phyloP scores from a whole-genome alignment of 2,113 vertebrate genomes.

The Percopsis transmontana region DNA sequence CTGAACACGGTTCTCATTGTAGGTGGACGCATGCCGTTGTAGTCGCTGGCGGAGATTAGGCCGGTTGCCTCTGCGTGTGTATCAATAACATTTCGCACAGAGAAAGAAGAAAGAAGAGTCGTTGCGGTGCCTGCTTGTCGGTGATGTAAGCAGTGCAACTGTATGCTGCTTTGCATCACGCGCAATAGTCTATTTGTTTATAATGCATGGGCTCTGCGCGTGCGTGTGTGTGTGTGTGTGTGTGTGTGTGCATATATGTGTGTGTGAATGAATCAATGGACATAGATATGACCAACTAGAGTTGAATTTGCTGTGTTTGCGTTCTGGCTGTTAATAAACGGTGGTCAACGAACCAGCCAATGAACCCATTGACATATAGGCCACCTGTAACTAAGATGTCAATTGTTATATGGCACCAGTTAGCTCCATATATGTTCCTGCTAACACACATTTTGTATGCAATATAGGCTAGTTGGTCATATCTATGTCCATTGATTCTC shows the following conservation, averaged over 20 bases:
- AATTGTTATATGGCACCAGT: conserved; percentile 35
- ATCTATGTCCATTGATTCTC: neutral
- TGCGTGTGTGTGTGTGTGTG: conserved; percentile 1
- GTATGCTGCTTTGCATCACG: conserved; percentile 72
- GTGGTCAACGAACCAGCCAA: conserved; percentile 45
- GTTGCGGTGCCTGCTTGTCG: conserved; percentile 63
- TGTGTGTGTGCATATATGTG: conserved; percentile 1
- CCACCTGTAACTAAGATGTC: conserved; percentile 74
- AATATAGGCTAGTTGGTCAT: neutral
- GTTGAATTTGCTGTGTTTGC: conserved; percentile 39
- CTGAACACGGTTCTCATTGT: conserved; percentile 49
- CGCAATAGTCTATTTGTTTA: conserved; percentile 60
- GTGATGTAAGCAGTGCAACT: conserved; percentile 73
- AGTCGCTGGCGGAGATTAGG: conserved; percentile 41
- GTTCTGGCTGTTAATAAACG: conserved; percentile 61
- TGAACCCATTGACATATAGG: conserved; percentile 57
- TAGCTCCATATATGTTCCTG: conserved; percentile 38
- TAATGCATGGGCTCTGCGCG: conserved; percentile 43
- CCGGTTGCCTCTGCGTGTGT: conserved; percentile 70
- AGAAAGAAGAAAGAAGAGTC: conserved; percentile 67
- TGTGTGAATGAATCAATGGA: conserved; percentile 5
- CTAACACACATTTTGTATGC: conserved; percentile 15
- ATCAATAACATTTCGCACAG: conserved; percentile 73
- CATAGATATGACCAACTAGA: conserved; percentile 8
- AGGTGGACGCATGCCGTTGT: conserved; percentile 36